Evolutionary conservation across 2,797 vertebrate genomes (phyloP).

Genomic region (Glossophaga mutica): DNA sequence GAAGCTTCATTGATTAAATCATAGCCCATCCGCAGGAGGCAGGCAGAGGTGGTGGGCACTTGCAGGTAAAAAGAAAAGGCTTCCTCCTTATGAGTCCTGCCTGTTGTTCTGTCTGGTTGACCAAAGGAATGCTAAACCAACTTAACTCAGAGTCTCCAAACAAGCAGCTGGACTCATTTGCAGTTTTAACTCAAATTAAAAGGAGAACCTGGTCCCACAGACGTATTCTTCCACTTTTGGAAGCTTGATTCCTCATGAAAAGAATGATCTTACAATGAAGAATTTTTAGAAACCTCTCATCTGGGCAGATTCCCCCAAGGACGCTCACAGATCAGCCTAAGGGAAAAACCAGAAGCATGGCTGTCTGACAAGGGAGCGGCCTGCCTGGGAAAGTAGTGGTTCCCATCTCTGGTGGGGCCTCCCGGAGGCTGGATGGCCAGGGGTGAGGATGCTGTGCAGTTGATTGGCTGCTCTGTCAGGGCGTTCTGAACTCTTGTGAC

Average conservation of each 20-base stretch:
- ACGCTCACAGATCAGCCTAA: neutral
- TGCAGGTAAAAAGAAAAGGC: neutral
- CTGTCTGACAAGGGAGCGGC: neutral
- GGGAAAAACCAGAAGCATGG: neutral
- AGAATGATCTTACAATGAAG: neutral
- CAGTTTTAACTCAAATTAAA: neutral
- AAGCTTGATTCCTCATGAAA: neutral
- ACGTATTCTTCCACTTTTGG: neutral
- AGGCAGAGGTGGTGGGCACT: neutral
- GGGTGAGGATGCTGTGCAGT: neutral
- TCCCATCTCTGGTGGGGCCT: neutral
- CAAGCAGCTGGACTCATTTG: neutral
- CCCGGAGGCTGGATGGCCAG: neutral
- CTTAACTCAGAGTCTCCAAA: neutral
- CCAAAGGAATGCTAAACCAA: neutral
- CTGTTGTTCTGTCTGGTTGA: neutral
- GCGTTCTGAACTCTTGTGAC: neutral
- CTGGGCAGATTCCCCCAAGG: neutral
- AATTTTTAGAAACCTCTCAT: conserved; percentile 30
- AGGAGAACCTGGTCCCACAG: neutral
- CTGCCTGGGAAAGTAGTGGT: neutral
- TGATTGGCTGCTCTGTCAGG: neutral
- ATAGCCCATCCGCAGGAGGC: neutral
- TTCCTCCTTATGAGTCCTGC: neutral
- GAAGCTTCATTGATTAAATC: neutral